Percentiles rank a stretch among this genome's conserved stretches.
Conservation (phyloP, 2,113 vertebrate genomes). For the Thunnus maccoyii region DNA sequence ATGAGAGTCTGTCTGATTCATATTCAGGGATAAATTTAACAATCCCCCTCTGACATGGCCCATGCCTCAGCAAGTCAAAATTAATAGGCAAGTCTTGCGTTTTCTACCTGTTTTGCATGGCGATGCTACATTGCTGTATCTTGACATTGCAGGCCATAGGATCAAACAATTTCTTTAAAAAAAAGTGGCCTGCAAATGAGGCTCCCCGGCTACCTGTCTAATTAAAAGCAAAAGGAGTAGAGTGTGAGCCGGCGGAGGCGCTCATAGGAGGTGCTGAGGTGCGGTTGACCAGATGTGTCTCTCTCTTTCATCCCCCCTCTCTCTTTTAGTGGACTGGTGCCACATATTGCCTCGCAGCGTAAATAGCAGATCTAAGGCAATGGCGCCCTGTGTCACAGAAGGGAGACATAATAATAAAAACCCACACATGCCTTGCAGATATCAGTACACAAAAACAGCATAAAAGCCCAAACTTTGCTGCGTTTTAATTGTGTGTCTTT, state of each 20-base stretch:
- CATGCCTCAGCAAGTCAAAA: neutral
- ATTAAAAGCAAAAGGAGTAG: conserved; percentile 41
- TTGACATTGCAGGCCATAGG: conserved; percentile 23
- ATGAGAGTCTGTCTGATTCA: neutral
- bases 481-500: conserved; percentile 32
- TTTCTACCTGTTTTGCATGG: conserved; percentile 28
- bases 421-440: neutral
- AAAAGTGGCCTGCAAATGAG: conserved; percentile 40
- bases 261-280: conserved; percentile 33
- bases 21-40: conserved; percentile 25
- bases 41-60: conserved; percentile 26
- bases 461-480: conserved; percentile 4
- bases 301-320: conserved; percentile 37
- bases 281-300: conserved; percentile 57
- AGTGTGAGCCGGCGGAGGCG: neutral
- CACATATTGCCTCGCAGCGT: conserved; percentile 9
- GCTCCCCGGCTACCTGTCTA: conserved; percentile 38
- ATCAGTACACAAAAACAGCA: neutral
- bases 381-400: conserved; percentile 13
- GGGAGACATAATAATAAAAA: neutral
- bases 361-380: conserved; percentile 37
- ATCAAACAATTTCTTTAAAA: conserved; percentile 33
- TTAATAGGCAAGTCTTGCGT: conserved; percentile 28
- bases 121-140: neutral
- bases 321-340: neutral